Base-by-base conservation (phyloP, 2,888 invertebrate species). In the Apamea epomidion region DNA sequence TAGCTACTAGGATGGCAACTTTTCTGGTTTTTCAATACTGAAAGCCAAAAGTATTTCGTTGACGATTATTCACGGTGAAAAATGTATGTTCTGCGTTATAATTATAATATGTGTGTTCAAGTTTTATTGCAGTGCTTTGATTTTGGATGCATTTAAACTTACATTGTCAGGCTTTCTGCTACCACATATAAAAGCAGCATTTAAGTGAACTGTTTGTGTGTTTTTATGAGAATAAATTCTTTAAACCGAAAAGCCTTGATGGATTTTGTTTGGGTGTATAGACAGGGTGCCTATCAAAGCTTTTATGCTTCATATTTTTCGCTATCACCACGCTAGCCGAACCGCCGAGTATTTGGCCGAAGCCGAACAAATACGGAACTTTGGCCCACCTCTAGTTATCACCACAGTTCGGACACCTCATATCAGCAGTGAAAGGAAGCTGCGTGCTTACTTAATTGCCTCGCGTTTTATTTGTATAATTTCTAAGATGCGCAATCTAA, bases 381-480 rank as follows among this genome's bases (percentile, higher is more conserved):
- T 14, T 25, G 37, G 37, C 32, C 8, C 51, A 54, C 12, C 87
- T 82, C 86, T 86, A 84, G 60, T 76, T 62, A 74, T 82, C 72
- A 74, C 78, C 81, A 84, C 62, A 74, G 51, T 87, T 79, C 72
- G 76, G 75, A 80, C 76, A 80, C 78, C 69, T 80, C 75, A 77
- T 83, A 87, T 89, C 85, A 83, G 86, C 74, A 86, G 96, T 96
- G 96, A 96, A 96, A 96, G 96, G 95, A 91, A 91, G 87, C 86
- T 88, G 90, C 91, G 87, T 90, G 88, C 87, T 88, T 88, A 85
- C 88, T 86, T 95, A 95, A 95, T 95, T 94, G 94, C 91, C 87
- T 82, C 86, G 90, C 81, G 88, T 91, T 93, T 92, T 94, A 96
- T 95, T 95, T 93, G 93, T 95, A 96, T 95, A 95, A 96, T 92